These are phyloP conservation scores for Clarias fuscus DNA, from an alignment of 2,797 vertebrate genomes.

Conservation along the genomic window DNA sequence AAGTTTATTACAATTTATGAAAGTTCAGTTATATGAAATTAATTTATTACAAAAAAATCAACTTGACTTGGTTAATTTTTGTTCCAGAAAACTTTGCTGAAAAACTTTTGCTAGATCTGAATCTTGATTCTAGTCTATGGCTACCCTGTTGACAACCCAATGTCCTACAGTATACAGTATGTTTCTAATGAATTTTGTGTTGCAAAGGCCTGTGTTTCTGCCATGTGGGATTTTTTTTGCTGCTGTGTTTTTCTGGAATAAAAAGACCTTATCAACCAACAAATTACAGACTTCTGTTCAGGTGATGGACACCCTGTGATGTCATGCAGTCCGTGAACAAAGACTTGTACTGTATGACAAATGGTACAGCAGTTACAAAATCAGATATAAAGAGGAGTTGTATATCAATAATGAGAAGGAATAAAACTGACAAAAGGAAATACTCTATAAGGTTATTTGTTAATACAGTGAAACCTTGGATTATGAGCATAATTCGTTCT, in stretches of 20 bases:
- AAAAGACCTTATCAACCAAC: background rate
- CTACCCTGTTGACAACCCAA: background rate
- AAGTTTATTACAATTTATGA: background rate
- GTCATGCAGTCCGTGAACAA: background rate
- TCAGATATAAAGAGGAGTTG: background rate
- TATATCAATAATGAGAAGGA: background rate
- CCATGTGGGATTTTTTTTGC: background rate
- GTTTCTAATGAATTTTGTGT: background rate
- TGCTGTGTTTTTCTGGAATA: background rate
- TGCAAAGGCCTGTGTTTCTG: background rate
- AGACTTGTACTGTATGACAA: background rate
- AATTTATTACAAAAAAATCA: background rate
- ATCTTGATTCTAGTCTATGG: background rate
- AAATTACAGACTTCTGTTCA: background rate
- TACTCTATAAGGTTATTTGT: background rate
- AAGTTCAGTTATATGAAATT: background rate
- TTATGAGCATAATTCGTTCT: no score
- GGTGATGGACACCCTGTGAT: conserved; percentile 8
- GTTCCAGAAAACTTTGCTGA: background rate
- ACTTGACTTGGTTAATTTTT: background rate
- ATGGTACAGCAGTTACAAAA: background rate
- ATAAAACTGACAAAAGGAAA: background rate
- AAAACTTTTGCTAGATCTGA: background rate
- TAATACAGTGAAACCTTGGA: background rate
- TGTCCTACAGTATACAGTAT: background rate